A percentile compares a stretch with the other conserved stretches of the same genome.
Evolutionary conservation across 2,797 vertebrate genomes (phyloP).

Genomic region (Acestrorhynchus altus): DNA sequence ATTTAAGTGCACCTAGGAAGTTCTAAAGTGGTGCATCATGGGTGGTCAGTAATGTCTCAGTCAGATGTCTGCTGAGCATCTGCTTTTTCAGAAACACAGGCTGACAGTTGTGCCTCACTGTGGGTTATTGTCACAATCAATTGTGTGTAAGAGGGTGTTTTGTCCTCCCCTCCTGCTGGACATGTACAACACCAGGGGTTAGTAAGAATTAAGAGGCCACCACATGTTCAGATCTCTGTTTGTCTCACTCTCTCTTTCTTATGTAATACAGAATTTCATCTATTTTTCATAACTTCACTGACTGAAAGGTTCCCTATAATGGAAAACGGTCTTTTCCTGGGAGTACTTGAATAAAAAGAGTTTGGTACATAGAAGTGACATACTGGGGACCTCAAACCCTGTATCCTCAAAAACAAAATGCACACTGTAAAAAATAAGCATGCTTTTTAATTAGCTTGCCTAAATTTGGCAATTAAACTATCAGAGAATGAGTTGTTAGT

Average conservation of each 20-base stretch:
- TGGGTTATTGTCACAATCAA: constrained; percentile 41
- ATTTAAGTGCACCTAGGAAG: constrained; percentile 1
- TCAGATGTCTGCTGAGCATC: background rate
- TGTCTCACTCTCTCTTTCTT: background rate
- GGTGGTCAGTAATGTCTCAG: background rate
- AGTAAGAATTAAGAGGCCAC: constrained; percentile 32
- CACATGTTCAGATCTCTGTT: background rate
- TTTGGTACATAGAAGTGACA: too few species aligned
- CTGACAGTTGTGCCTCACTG: constrained; percentile 28
- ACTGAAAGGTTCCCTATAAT: too few species aligned
- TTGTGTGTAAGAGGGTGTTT: constrained; percentile 3
- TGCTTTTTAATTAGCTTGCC: too few species aligned
- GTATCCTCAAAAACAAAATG: too few species aligned
- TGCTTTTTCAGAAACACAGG: background rate
- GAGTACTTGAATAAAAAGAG: too few species aligned
- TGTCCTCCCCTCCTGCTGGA: constrained; percentile 25
- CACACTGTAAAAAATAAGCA: too few species aligned
- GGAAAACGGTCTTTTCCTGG: too few species aligned
- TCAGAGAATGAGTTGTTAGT: too few species aligned
- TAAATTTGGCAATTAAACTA: too few species aligned
- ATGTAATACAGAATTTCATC: too few species aligned
- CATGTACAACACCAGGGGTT: constrained; percentile 5
- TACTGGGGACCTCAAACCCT: too few species aligned
- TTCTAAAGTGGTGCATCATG: background rate
- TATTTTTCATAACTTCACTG: too few species aligned